Percentiles rank a stretch among this genome's conserved stretches.
Conservation (phyloP, 2,888 invertebrate species). For the Diarsia brunnea region DNA sequence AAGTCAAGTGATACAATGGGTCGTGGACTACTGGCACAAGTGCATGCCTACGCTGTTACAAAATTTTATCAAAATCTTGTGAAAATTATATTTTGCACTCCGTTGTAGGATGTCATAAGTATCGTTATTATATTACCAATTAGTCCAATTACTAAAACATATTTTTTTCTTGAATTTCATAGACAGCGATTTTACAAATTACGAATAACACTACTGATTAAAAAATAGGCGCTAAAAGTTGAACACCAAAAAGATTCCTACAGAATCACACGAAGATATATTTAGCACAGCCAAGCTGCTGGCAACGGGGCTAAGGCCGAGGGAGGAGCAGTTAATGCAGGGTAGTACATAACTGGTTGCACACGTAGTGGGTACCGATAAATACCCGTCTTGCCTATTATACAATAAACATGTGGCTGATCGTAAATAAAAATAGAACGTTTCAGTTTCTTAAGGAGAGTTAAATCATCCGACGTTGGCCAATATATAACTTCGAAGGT, state of each 20-base stretch:
- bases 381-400: not conserved
- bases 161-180: slow-evolving; percentile 19
- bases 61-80: slow-evolving; percentile 3
- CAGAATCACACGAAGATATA: slow-evolving; percentile 8
- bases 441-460: not conserved
- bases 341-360: not conserved
- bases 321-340: not conserved
- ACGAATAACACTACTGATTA: slow-evolving; percentile 23
- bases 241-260: slow-evolving; percentile 18
- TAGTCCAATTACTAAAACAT: slow-evolving; percentile 17
- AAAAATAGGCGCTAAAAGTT: not conserved
- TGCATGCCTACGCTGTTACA: not conserved
- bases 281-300: not conserved
- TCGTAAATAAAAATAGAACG: slow-evolving; percentile 15
- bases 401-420: not conserved
- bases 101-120: not conserved
- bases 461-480: slow-evolving; percentile 6
- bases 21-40: slow-evolving; percentile 1
- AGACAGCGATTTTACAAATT: slow-evolving; percentile 35
- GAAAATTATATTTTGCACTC: not conserved
- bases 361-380: slow-evolving; percentile 25
- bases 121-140: not conserved
- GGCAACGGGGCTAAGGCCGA: not conserved
- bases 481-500: slow-evolving; percentile 3
- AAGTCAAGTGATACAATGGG: not conserved